Evolutionary conservation across 1,140 invertebrate species (phyloP), one percentile per base, ranked within the genome.

Genomic region (Hydropsyche tenuis): DNA sequence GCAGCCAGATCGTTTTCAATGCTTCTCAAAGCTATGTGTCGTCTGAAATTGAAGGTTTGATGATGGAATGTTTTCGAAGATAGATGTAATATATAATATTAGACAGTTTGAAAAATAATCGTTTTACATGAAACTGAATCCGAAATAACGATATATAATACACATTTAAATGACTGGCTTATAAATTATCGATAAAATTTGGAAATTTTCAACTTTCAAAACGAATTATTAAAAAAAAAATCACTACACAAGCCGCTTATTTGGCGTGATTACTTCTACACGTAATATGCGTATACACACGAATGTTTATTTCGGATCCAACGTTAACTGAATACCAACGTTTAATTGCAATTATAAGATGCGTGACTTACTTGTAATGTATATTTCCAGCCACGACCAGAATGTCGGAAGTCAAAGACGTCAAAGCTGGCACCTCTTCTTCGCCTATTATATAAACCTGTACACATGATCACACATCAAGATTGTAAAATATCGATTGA

Each of bases 341-440:
- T 7, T n/a, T 48, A 14, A n/a, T 48, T 12, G 45, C 45, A 48
- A n/a, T 48, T 37, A 37, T 37, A 37, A 60, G 25, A 20, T 30
- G 42, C 51, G 56, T 63, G 20, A 23, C 78, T 81, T 80, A 88
- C 87, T 82, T 84, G 77, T 86, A 85, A 37, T 82, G 82, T 56
- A 86, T 81, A 73, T 88, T 86, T 5, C 84, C 84, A 16, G 78
- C 83, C 7, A 88, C 82, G 1, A 80, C 78, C 1, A 88, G 78
- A 46, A 88, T 84, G 73, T 90, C 88, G 0, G 87, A 87, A 53
- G 86, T 86, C 0, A 87, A 82, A 1, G 88, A 88, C 0, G 89
- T 88, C 25, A 89, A 78, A 0, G 88, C 86, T 9, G 89, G 89
- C 0, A 90, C 88, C 76, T 90, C 89, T 79, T 90, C 88, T 73